Evolutionary conservation across 2,888 invertebrate genomes (phyloP), one percentile per base, ranked within the genome.

Genomic region (Monopis laevigella): DNA sequence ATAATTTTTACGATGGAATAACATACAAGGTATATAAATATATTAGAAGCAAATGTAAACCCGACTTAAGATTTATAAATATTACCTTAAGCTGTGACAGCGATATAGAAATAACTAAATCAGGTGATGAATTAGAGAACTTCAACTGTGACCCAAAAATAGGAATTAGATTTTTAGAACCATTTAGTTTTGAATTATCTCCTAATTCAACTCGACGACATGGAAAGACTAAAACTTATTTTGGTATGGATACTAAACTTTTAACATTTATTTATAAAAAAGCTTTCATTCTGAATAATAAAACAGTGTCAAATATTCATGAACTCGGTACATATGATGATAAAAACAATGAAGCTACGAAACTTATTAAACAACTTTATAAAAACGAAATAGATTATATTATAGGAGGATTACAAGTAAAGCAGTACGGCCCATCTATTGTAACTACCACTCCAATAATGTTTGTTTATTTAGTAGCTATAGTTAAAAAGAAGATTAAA

Each of bases 401-500:
- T 17, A 17, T 41, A 2, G 32, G 35, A 3, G 41, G 18, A 11
- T 18, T 30, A 6, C 11, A 10, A 14, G 8, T 34, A 8, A 34
- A 18, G 41, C 24, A 11, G 1, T 16, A 34, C 8, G 11, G 18
- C 2, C 6, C 11, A 10, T 24, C 13, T 19, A 30, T 34, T 17
- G 6, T 19, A 10, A 11, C 30, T 2, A 14, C 11, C 16, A 32
- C 13, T 26, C 41, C 41, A 24, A 6, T 30, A 13, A 10, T 26
- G 10, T 41, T 19, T 34, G 26, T 8, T 7, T 34, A 32, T 24
- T 12, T 41, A 11, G 17, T 34, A 26, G 34, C 26, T 24, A 21
- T 41, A 8, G 41, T 41, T 2, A 41, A 34, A 11, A 41, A 24
- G 17, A 13, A 19, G 26, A 3, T 34, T 8, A 34, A 17, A n/a